Evolutionary conservation across 2,888 invertebrate species (phyloP).

Genomic region (Mesorhabditis sp.): DNA sequence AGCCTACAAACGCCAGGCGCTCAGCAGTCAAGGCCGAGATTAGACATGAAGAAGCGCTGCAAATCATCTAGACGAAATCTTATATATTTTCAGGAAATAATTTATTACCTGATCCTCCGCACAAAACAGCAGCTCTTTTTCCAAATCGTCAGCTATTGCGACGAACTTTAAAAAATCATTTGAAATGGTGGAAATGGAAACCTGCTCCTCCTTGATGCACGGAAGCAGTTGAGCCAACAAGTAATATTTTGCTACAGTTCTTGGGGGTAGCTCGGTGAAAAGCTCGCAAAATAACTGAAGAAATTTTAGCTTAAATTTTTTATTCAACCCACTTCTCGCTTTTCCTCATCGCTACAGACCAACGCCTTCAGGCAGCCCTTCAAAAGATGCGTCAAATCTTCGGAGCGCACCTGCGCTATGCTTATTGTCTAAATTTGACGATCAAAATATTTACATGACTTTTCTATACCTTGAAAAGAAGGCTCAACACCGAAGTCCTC

Average conservation of each 20-base stretch:
- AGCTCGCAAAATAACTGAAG: neutral
- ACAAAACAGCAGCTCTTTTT: too few relatives aligned
- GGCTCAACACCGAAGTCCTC: neutral
- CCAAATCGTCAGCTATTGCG: too few relatives aligned
- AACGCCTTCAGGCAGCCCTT: neutral
- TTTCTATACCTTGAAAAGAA: neutral
- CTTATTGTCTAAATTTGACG: neutral
- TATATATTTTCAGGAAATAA: too few relatives aligned
- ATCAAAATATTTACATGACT: neutral
- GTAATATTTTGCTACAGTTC: neutral
- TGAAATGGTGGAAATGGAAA: too few relatives aligned
- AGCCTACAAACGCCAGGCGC: too few relatives aligned
- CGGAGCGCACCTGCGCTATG: neutral
- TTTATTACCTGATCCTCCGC: too few relatives aligned
- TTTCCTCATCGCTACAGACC: neutral
- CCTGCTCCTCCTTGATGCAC: too few relatives aligned
- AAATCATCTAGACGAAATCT: too few relatives aligned
- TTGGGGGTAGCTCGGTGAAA: neutral
- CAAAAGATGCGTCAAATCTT: neutral
- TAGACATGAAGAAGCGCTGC: too few relatives aligned
- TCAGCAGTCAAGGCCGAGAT: too few relatives aligned
- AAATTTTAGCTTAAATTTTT: neutral
- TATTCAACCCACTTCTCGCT: neutral
- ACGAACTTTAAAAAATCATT: too few relatives aligned
- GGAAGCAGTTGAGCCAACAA: neutral